Evolutionary conservation across 1,140 invertebrate genomes (phyloP).

Genomic region (Idris sp.): DNA sequence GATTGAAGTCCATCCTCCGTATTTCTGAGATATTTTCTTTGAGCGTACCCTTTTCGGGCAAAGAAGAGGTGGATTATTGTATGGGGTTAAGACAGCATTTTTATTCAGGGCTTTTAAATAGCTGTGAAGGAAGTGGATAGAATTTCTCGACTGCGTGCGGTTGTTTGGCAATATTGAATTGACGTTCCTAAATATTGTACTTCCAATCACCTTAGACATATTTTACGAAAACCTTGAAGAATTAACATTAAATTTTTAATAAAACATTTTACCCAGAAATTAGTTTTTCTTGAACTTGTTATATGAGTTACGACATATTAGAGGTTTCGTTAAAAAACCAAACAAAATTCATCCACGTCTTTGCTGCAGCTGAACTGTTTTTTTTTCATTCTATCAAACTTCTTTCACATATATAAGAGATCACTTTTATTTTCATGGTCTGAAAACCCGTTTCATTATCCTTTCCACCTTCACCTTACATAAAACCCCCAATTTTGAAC

Average conservation of each 20-base stretch:
- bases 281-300: no score
- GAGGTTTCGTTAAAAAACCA: no score
- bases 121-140: conserved; percentile 55
- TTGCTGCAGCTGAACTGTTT: conserved; percentile 54
- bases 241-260: no score
- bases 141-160: conserved; percentile 50
- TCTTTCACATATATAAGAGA: conserved; percentile 57
- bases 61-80: conserved; percentile 21
- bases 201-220: conserved; percentile 21
- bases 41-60: background rate
- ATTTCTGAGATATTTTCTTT: conserved; percentile 40
- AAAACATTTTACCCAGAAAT: no score
- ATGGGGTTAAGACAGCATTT: conserved; percentile 50
- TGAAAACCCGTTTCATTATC: conserved; percentile 70
- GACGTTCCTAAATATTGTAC: conserved; percentile 69
- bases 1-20: conserved; percentile 43
- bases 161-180: conserved; percentile 72
- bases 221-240: no score
- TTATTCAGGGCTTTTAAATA: conserved; percentile 28
- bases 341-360: no score
- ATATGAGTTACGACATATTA: no score
- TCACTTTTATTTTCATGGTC: conserved; percentile 70
- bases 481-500: conserved; percentile 72
- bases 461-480: conserved; percentile 70
- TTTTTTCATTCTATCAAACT: conserved; percentile 44